A percentile compares a stretch with the other conserved stretches of the same genome.
Conservation (phyloP, 2,888 invertebrate genomes). For the Tenthredo mesomela region DNA sequence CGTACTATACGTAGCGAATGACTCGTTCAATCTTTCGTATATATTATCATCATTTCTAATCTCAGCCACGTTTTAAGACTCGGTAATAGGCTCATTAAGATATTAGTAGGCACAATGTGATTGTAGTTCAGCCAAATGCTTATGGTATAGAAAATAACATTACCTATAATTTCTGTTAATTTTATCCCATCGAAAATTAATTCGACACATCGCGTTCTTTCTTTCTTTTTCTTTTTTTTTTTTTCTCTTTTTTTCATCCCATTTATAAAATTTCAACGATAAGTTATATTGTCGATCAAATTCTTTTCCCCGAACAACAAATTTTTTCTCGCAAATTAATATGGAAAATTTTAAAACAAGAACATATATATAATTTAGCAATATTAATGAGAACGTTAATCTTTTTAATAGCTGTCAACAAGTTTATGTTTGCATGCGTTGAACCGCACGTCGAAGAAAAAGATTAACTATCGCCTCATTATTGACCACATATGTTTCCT, state of each 20-base stretch:
- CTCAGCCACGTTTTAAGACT: not conserved
- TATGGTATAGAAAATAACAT: too few species aligned
- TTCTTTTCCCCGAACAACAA: not conserved
- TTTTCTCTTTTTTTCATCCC: too few species aligned
- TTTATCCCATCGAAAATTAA: too few species aligned
- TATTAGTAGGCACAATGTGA: not conserved
- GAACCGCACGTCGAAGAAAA: slow-evolving; percentile 25
- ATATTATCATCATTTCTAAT: not conserved
- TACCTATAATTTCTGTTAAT: too few species aligned
- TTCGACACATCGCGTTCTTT: too few species aligned
- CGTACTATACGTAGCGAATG: not conserved
- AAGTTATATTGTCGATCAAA: not conserved
- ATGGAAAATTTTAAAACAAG: not conserved
- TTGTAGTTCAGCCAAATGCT: too few species aligned
- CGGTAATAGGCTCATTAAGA: not conserved
- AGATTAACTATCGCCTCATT: slow-evolving; percentile 17
- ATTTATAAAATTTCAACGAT: too few species aligned
- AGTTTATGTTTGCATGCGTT: slow-evolving; percentile 27
- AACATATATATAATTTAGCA: not conserved
- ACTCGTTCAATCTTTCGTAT: not conserved
- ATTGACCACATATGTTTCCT: slow-evolving; percentile 8
- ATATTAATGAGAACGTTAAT: not conserved
- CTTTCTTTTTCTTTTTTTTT: too few species aligned
- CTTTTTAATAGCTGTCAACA: slow-evolving; percentile 26
- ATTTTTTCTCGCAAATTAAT: not conserved